Evolutionary conservation across 2,888 invertebrate genomes (phyloP), one percentile per base, ranked within the genome.

Genomic region (Scaptodrosophila latifasciaeformis): DNA sequence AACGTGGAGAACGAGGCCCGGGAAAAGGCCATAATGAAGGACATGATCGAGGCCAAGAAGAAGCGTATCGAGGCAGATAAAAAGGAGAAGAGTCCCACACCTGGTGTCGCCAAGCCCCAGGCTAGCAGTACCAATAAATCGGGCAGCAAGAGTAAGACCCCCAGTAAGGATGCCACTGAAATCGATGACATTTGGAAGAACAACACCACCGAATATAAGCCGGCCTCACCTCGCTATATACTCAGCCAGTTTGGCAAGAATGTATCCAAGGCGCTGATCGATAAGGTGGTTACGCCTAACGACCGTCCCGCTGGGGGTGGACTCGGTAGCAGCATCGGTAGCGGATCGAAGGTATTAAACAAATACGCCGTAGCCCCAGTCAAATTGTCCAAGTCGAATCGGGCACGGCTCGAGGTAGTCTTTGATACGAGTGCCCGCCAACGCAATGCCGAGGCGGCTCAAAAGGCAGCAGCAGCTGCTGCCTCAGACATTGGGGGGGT

Each of bases 101-200:
- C 13, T 2, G 9, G 4, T 4, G 21, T 2, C 31, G 5, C 9
- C 9, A 10, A 31, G 49, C 37, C 17, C n/a, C n/a, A n/a, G n/a
- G 17, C 1, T 2, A 55, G 51, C 27, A n/a, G n/a, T n/a, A n/a
- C n/a, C n/a, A 24, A 24, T 24, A 53, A 55, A 10, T n/a, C 10
- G 1, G 40, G 43, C 30, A 62, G 39, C 34, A 52, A 44, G 1
- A 37, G 55, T 12, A 50, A 40, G 3, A 15, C 49, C 1, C 30
- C 21, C 18, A 62, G 49, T 39, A 65, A 66, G 15, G 63, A 67
- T 10, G 55, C 72, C 37, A 69, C 67, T 34, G 74, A 71, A 24
- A 80, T 83, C 30, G 82, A 80, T 7, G 70, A 75, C 49, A 77
- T 82, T 49, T 83, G 82, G 82, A 78, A 75, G 12, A 67, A 70